Conservation (phyloP, 2,797 vertebrate genomes). For the Hippoglossus hippoglossus region DNA sequence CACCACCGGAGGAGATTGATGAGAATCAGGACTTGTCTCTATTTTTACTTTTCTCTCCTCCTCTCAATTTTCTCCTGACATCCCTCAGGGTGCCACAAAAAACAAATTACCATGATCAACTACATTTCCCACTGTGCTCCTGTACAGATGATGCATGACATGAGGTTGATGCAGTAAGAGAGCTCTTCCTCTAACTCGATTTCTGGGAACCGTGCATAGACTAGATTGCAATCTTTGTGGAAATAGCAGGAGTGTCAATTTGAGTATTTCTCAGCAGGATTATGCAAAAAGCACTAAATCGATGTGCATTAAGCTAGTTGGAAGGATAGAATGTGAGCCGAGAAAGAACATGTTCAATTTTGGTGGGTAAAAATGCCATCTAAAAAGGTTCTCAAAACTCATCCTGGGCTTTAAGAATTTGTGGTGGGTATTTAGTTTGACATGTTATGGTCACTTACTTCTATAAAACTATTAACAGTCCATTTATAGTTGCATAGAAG, state of each 20-base stretch:
- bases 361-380: no score
- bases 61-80: conserved; percentile 47
- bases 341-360: no score
- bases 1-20: conserved; percentile 52
- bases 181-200: conserved; percentile 14
- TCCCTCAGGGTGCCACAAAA: conserved; percentile 49
- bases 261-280: no score
- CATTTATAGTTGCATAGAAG: no score
- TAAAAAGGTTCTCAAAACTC: neutral
- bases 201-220: conserved; percentile 15
- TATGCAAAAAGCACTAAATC: no score
- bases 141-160: conserved; percentile 39
- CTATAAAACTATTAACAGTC: neutral
- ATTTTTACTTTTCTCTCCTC: conserved; percentile 50
- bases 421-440: neutral
- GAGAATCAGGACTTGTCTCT: conserved; percentile 54
- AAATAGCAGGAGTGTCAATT: neutral
- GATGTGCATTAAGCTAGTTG: no score
- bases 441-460: neutral
- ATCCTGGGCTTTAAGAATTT: neutral
- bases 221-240: neutral
- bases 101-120: conserved; percentile 55
- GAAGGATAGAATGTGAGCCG: no score
- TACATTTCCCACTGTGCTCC: conserved; percentile 54
- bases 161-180: conserved; percentile 13